Conservation (phyloP, 2,888 invertebrate genomes). For the Cephonodes hylas region DNA sequence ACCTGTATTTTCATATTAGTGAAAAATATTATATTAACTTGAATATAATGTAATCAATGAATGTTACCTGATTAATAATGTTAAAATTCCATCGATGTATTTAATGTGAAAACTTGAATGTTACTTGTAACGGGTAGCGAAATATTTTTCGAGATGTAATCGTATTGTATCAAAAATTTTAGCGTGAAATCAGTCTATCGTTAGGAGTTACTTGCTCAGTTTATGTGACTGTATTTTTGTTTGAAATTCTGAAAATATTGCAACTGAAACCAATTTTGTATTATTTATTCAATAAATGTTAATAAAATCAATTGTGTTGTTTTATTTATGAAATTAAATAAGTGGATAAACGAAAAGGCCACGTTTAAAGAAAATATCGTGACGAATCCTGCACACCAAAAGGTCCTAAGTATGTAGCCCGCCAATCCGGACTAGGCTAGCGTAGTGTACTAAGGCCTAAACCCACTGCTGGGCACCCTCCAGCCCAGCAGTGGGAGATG, state of each 20-base stretch:
- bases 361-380: too few species aligned
- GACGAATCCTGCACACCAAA: too few species aligned
- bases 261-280: slow-evolving; percentile 76
- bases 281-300: slow-evolving; percentile 81
- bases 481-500: too few species aligned
- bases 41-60: slow-evolving; percentile 32
- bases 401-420: too few species aligned
- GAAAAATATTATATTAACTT: neutral
- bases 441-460: too few species aligned
- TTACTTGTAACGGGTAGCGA: slow-evolving; percentile 54
- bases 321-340: slow-evolving; percentile 26
- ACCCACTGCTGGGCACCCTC: too few species aligned
- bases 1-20: slow-evolving; percentile 30
- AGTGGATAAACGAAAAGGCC: too few species aligned
- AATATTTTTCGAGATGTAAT: slow-evolving; percentile 65
- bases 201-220: slow-evolving; percentile 71
- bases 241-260: slow-evolving; percentile 63
- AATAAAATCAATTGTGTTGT: slow-evolving; percentile 65
- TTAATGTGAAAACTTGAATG: slow-evolving; percentile 49
- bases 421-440: too few species aligned
- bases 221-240: slow-evolving; percentile 60
- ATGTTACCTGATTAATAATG: slow-evolving; percentile 38
- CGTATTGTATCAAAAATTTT: slow-evolving; percentile 28
- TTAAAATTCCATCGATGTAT: slow-evolving; percentile 65
- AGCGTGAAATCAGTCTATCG: slow-evolving; percentile 37